A percentile compares a stretch with the other conserved stretches of the same genome.
Conservation (phyloP, 2,797 vertebrate species). For the Spea hammondii region DNA sequence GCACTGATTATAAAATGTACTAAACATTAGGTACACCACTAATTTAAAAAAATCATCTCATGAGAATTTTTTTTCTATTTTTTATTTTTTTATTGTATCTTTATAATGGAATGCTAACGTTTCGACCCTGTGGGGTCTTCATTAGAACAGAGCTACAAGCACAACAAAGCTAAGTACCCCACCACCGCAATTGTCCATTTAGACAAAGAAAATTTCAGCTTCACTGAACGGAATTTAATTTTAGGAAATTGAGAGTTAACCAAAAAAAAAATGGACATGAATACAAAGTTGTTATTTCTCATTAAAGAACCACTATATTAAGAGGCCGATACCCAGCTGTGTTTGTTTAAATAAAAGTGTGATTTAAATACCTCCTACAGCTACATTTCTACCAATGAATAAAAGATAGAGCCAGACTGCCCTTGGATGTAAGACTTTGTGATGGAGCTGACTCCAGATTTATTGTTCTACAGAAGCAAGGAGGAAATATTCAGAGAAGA, state of each 20-base stretch:
- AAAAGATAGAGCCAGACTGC: conserved; percentile 73
- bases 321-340: conserved; percentile 79
- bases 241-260: conserved; percentile 76
- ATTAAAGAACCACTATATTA: conserved; percentile 81
- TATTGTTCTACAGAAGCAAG: conserved; percentile 77
- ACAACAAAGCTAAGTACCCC: too few relatives aligned
- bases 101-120: too few relatives aligned
- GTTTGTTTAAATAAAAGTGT: conserved; percentile 85
- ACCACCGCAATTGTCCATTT: too few relatives aligned
- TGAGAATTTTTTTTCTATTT: too few relatives aligned
- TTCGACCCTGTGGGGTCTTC: too few relatives aligned
- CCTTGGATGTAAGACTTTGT: conserved; percentile 66
- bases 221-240: conserved; percentile 64
- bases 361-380: conserved; percentile 82
- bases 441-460: conserved; percentile 75
- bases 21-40: too few relatives aligned
- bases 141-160: too few relatives aligned
- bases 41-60: too few relatives aligned
- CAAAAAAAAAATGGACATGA: conserved; percentile 73
- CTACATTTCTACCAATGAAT: conserved; percentile 78
- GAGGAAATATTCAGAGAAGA: conserved; percentile 70
- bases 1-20: too few relatives aligned
- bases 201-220: not conserved
- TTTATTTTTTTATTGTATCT: too few relatives aligned
- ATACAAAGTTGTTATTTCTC: conserved; percentile 79